Evolutionary conservation across 2,888 invertebrate species (phyloP).

Genomic region (Leptarthrus brevirostris): DNA sequence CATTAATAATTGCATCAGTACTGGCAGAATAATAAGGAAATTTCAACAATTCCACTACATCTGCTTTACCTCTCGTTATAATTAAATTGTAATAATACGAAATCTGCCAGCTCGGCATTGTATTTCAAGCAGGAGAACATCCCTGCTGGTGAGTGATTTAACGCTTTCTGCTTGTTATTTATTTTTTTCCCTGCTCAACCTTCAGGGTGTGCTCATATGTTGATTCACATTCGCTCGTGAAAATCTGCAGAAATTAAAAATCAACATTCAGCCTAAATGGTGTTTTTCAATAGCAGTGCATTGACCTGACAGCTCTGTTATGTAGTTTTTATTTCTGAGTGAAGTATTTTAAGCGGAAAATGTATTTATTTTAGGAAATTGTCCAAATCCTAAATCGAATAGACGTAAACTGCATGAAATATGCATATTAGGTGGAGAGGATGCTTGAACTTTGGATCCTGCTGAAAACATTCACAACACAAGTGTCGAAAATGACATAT

Average conservation of each 20-base stretch:
- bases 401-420: too few species aligned
- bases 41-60: neutral
- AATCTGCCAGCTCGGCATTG: neutral
- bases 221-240: slow-evolving; percentile 4
- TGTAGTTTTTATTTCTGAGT: too few species aligned
- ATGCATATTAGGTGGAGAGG: too few species aligned
- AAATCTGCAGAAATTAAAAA: slow-evolving; percentile 33
- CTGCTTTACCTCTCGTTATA: neutral
- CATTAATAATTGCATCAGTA: slow-evolving; percentile 11
- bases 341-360: too few species aligned
- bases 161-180: neutral
- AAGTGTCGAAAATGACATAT: too few species aligned
- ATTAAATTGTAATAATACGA: slow-evolving; percentile 29
- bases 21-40: slow-evolving; percentile 19
- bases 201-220: neutral
- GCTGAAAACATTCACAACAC: too few species aligned
- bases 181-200: too few species aligned
- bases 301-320: too few species aligned
- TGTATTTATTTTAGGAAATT: too few species aligned
- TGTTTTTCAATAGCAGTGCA: slow-evolving; percentile 6
- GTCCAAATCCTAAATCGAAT: too few species aligned
- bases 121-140: neutral
- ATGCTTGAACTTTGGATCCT: too few species aligned
- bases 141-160: neutral
- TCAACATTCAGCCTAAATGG: neutral